Conservation (phyloP, 2,113 vertebrate genomes). For the Pachypanchax playfairii region DNA sequence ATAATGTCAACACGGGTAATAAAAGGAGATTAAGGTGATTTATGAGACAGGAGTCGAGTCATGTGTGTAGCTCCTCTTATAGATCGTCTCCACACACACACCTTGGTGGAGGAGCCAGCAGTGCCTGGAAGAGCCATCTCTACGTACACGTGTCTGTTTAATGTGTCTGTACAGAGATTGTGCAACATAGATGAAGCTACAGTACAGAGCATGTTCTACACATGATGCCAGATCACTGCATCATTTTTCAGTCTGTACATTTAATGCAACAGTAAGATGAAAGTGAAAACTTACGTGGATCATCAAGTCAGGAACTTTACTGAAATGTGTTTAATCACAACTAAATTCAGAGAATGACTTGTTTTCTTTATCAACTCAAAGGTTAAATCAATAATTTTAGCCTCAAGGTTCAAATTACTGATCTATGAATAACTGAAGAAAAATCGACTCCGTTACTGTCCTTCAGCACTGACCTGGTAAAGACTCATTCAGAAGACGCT, state of each 20-base stretch:
- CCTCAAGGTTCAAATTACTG: constrained; percentile 6
- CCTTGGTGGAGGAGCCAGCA: constrained; percentile 41
- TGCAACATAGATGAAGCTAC: constrained; percentile 3
- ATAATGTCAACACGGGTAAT: no score
- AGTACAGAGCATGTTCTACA: neutral
- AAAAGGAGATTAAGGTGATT: no score
- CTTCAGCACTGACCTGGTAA: no score
- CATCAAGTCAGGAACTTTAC: no score
- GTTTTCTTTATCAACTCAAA: neutral
- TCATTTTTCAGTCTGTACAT: neutral
- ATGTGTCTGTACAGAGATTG: constrained; percentile 21
- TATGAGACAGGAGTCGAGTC: neutral
- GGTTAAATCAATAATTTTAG: constrained; percentile 30
- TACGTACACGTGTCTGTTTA: constrained; percentile 8
- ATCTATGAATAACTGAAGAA: constrained; percentile 19
- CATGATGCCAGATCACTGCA: neutral
- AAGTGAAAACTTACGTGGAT: neutral
- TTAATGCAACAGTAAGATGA: neutral
- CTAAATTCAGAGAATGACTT: neutral
- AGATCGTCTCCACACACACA: constrained; percentile 30
- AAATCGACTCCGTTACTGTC: neutral
- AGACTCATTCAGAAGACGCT: neutral
- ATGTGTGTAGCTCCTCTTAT: neutral
- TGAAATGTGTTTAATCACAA: neutral
- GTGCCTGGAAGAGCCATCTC: constrained; percentile 69